Evolutionary conservation across 2,797 vertebrate genomes (phyloP).

Genomic region (Gadopsis marmoratus): DNA sequence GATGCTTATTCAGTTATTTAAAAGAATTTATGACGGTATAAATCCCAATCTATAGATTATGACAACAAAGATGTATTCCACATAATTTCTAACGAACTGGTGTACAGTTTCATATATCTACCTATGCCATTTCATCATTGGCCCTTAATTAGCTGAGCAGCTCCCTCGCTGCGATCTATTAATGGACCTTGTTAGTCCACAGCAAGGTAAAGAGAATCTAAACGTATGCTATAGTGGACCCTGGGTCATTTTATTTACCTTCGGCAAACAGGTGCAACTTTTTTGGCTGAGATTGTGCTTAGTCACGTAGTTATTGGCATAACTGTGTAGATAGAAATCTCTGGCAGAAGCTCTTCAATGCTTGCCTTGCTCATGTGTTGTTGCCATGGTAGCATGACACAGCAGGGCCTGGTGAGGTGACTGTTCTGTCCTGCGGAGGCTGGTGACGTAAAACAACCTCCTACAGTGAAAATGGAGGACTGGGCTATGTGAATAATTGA

Average conservation of each 20-base stretch:
- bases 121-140: not conserved
- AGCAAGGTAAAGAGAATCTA: not conserved
- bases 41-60: not conserved
- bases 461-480: conserved; percentile 71
- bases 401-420: conserved; percentile 65
- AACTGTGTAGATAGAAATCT: conserved; percentile 24
- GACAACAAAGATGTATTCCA: not conserved
- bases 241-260: not conserved
- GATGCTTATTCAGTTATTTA: not conserved
- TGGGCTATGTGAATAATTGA: conserved; percentile 79
- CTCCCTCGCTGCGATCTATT: too few relatives aligned
- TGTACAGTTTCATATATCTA: not conserved
- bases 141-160: not conserved
- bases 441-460: conserved; percentile 69
- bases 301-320: not conserved
- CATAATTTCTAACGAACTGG: not conserved
- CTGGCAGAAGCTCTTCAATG: conserved; percentile 29
- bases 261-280: not conserved
- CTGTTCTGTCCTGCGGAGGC: conserved; percentile 51
- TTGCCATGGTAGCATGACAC: conserved; percentile 76
- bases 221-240: not conserved
- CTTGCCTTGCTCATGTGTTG: conserved; percentile 58
- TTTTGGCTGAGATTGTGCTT: not conserved
- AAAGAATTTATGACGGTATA: too few relatives aligned
- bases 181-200: not conserved